Evolutionary conservation across 1,140 invertebrate genomes (phyloP).

Genomic region (Conopomorpha cramerella): DNA sequence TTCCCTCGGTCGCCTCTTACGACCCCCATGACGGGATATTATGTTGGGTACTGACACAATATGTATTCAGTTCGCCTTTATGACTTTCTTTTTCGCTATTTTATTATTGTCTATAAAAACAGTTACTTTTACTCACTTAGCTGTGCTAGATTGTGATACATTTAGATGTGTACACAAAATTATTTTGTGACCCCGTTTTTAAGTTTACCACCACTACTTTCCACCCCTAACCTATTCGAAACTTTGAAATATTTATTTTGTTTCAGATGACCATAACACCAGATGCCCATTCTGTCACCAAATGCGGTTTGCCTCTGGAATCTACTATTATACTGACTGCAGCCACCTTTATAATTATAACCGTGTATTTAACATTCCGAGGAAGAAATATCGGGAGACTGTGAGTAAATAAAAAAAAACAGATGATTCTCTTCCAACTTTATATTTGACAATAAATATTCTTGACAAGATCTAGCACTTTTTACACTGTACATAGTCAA

Average conservation of each 20-base stretch:
- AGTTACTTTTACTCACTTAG: too few relatives aligned
- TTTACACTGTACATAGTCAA: constrained; percentile 15
- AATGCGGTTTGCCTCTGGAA: constrained; percentile 33
- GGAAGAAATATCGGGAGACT: constrained; percentile 17
- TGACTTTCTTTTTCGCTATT: too few relatives aligned
- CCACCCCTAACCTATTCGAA: too few relatives aligned
- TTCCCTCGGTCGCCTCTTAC: too few relatives aligned
- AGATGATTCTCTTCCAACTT: constrained; percentile 21
- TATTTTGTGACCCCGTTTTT: neutral
- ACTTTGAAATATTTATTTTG: neutral
- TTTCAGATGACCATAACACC: constrained; percentile 35
- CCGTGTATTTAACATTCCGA: constrained; percentile 13
- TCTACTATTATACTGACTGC: constrained; percentile 35
- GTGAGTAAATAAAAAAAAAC: constrained; percentile 12
- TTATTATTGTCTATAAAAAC: neutral
- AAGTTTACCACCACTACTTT: too few relatives aligned
- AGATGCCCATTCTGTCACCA: constrained; percentile 19
- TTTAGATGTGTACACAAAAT: too few relatives aligned
- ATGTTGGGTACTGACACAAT: too few relatives aligned
- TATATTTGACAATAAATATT: constrained; percentile 56
- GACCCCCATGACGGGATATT: too few relatives aligned
- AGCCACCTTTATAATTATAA: constrained; percentile 15
- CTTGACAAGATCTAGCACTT: constrained; percentile 53
- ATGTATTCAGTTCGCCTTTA: too few relatives aligned
- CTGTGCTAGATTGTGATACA: too few relatives aligned